A percentile compares a stretch with the other conserved stretches of the same genome.
Evolutionary conservation across 2,888 invertebrate genomes (phyloP).

Genomic region (Clivina fossor): DNA sequence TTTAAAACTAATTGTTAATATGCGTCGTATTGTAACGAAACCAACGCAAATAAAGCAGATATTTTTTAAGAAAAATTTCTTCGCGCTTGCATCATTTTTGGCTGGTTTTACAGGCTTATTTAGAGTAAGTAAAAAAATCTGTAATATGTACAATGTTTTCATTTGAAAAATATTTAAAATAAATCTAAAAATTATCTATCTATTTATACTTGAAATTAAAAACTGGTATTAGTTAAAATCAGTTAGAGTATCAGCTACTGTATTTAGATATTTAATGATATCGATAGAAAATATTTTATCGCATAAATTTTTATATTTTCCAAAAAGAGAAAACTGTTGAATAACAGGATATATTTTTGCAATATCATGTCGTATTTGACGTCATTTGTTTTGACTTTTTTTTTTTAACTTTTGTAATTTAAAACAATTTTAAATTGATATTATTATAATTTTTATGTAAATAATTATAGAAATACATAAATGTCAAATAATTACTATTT

Average conservation of each 20-base stretch:
- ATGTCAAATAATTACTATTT: too few species aligned
- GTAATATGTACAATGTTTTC: too few species aligned
- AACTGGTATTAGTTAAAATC: background rate
- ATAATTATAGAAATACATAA: too few species aligned
- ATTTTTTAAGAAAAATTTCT: conserved; percentile 58
- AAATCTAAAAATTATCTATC: background rate
- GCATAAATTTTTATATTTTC: background rate
- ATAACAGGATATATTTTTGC: too few species aligned
- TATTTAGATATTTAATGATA: too few species aligned
- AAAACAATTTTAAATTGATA: too few species aligned
- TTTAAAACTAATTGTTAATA: conserved; percentile 61
- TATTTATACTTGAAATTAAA: background rate
- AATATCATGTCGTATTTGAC: too few species aligned
- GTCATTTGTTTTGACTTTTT: too few species aligned
- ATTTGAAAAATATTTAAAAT: too few species aligned
- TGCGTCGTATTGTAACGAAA: conserved; percentile 57
- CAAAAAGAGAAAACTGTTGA: background rate
- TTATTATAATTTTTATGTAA: too few species aligned
- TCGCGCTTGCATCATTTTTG: conserved; percentile 67
- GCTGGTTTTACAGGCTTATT: conserved; percentile 70
- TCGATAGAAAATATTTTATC: too few species aligned
- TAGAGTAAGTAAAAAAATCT: conserved; percentile 56
- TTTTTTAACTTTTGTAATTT: too few species aligned
- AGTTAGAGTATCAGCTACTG: background rate
- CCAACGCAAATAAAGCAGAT: conserved; percentile 57